These are phyloP conservation scores for Himalopsyche kuldschensis DNA, from an alignment of 2,888 invertebrate genomes.

Conservation along the genomic window DNA sequence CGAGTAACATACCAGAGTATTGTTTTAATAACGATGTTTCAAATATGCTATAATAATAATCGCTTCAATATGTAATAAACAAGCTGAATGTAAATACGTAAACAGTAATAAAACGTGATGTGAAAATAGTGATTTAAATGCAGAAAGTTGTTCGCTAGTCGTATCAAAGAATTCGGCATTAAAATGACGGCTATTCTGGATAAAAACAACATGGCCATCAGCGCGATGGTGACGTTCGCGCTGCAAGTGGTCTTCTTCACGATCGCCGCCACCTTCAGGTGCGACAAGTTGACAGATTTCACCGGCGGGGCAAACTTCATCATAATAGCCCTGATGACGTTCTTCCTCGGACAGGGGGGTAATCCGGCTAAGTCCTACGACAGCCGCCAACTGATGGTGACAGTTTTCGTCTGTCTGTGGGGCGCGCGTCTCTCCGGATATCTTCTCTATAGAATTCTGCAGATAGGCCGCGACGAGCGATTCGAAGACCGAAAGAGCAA, in stretches of 20 bases:
- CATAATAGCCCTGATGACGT: slow-evolving; percentile 82
- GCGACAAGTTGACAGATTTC: slow-evolving; percentile 91
- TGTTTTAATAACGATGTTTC: neutral
- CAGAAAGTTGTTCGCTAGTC: too few relatives aligned
- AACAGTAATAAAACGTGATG: too few relatives aligned
- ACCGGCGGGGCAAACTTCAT: slow-evolving; percentile 93
- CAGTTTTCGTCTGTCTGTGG: slow-evolving; percentile 85
- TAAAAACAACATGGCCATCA: slow-evolving; percentile 82
- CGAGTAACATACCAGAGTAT: neutral
- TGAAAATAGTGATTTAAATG: too few relatives aligned
- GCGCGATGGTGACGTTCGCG: slow-evolving; percentile 80
- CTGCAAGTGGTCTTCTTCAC: slow-evolving; percentile 89
- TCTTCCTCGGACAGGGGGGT: slow-evolving; percentile 81
- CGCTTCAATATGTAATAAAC: too few relatives aligned
- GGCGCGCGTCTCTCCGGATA: slow-evolving; percentile 84
- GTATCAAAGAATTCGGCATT: neutral
- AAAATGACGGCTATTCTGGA: slow-evolving; percentile 76
- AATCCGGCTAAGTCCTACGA: slow-evolving; percentile 75
- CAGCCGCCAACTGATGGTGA: slow-evolving; percentile 88
- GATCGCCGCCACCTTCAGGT: slow-evolving; percentile 81
- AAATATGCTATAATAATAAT: neutral
- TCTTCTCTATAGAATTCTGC: slow-evolving; percentile 85
- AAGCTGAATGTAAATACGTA: too few relatives aligned
- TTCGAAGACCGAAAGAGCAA: slow-evolving; percentile 89
- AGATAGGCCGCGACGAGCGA: slow-evolving; percentile 87